Evolutionary conservation across 2,888 invertebrate species (phyloP), one percentile per base, ranked within the genome.

Genomic region (Stenoptilia bipunctidactyla): DNA sequence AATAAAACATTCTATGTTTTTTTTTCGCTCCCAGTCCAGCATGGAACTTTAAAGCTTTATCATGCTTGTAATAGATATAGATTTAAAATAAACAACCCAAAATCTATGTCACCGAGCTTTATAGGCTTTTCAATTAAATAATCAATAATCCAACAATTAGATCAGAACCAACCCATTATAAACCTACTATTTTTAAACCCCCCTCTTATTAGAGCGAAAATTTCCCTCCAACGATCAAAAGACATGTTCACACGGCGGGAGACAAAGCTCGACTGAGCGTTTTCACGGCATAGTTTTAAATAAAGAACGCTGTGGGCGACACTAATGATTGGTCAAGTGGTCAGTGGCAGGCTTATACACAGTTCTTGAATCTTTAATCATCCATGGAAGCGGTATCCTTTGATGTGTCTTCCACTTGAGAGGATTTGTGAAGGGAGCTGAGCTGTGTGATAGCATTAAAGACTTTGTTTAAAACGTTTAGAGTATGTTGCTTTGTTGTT

Each of bases 311-410:
- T 58, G 45, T 47, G 53, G 53, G 57, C 71, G 66, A 49, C 53
- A 54, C 56, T 65, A 61, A 57, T 66, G 62, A 70, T 68, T 69
- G 72, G 70, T 66, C 72, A 68, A 58, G 52, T 56, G 5, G 25
- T 5, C 9, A 6, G 25, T 25, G 25, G 25, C n/a, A n/a, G n/a
- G n/a, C n/a, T n/a, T n/a, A n/a, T n/a, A 25, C 5, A 6, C 12
- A 25, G 5, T 25, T 9, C 25, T 25, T 25, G 9, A 9, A 25
- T 25, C 5, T 25, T 25, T 25, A 25, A 5, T 25, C 25, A 25
- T 6, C 5, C 25, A n/a, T n/a, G n/a, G n/a, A n/a, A n/a, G 25
- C 5, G 25, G 25, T 25, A 25, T 25, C 25, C 9, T 25, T 25
- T 25, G 25, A 25, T 25, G n/a, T 9, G 25, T 25, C 5, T 5